Conservation (phyloP, 2,888 invertebrate genomes). For the Agelastica alni region DNA sequence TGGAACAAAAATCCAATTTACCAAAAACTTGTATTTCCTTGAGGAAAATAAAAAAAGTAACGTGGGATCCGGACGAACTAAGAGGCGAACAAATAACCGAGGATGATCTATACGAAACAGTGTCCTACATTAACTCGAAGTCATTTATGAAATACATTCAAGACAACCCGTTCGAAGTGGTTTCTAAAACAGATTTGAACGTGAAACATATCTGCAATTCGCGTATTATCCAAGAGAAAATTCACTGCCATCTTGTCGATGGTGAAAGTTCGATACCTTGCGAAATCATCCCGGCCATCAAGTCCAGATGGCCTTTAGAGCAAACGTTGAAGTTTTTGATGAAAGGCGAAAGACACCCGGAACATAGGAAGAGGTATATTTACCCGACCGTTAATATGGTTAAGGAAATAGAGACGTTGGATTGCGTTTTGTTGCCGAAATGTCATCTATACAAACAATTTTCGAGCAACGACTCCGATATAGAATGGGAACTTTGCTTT, state of each 20-base stretch:
- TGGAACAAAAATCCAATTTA: slow-evolving; percentile 50
- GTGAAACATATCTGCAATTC: slow-evolving; percentile 63
- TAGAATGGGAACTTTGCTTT: slow-evolving; percentile 81
- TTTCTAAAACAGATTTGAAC: slow-evolving; percentile 63
- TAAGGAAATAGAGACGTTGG: slow-evolving; percentile 66
- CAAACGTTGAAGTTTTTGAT: slow-evolving; percentile 71
- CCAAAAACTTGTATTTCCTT: slow-evolving; percentile 60
- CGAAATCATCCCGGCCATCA: slow-evolving; percentile 73
- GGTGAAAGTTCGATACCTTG: slow-evolving; percentile 58
- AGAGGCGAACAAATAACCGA: slow-evolving; percentile 35
- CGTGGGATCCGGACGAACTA: slow-evolving; percentile 46
- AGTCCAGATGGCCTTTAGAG: slow-evolving; percentile 73
- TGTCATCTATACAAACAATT: slow-evolving; percentile 69
- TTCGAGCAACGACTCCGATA: slow-evolving; percentile 48
- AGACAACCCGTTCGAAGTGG: slow-evolving; percentile 63
- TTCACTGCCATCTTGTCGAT: slow-evolving; percentile 60
- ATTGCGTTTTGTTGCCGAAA: slow-evolving; percentile 72
- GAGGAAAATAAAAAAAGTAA: slow-evolving; percentile 55
- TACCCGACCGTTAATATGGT: slow-evolving; percentile 75
- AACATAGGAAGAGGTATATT: slow-evolving; percentile 59
- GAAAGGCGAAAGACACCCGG: slow-evolving; percentile 62
- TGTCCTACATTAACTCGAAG: slow-evolving; percentile 65
- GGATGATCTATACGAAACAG: slow-evolving; percentile 43
- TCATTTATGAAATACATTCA: slow-evolving; percentile 73
- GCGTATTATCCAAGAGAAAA: slow-evolving; percentile 67